Base-by-base conservation (phyloP, 2,888 invertebrate genomes). In the Nysson spinosus region DNA sequence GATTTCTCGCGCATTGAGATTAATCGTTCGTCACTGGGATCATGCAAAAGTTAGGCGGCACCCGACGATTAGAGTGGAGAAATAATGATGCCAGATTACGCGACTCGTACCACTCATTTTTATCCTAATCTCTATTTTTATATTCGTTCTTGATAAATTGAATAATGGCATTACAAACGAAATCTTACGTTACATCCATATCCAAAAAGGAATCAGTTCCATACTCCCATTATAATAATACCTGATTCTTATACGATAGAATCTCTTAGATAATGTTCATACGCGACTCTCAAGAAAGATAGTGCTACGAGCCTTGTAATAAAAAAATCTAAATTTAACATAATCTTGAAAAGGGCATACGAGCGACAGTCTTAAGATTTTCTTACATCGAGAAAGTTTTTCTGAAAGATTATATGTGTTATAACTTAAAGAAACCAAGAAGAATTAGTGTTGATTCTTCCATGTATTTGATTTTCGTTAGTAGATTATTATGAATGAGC, bases 61-160 rank as follows among this genome's bases (percentile, higher is more conserved):
- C 43, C 52, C 63, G 52, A 37, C 55, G 52, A 67, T 46, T 56
- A 62, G 56, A 54, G 68, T 57, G 69, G 69, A 57, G 43, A 50
- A 60, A 68, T 42, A 60, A 40, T 49, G 71, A 57, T 46, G 40
- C 56, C n/a, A 62, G 67, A 72, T 72, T 9, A 20, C 39, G 43
- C 51, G 63, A 24, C 51, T 68, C 47, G 50, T 68, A 58, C 24
- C 52, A 40, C 39, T 28, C 20, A 39, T 39, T 11, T 4, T 39
- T 4, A 5, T 5, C 11, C 11, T 20, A n/a, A 9, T 35, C 35
- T n/a, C n/a, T n/a, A 17, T 22, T 16, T 17, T 3, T 17, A 19
- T 35, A 16, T 2, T 12, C 12, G 16, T 16, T n/a, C 17, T 20
- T 30, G 7, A n/a, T n/a, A n/a, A n/a, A n/a, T n/a, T n/a, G n/a